Percentiles rank a stretch among this genome's conserved stretches.
Evolutionary conservation across 2,113 vertebrate genomes (phyloP).

Genomic region (Rissa tridactyla): DNA sequence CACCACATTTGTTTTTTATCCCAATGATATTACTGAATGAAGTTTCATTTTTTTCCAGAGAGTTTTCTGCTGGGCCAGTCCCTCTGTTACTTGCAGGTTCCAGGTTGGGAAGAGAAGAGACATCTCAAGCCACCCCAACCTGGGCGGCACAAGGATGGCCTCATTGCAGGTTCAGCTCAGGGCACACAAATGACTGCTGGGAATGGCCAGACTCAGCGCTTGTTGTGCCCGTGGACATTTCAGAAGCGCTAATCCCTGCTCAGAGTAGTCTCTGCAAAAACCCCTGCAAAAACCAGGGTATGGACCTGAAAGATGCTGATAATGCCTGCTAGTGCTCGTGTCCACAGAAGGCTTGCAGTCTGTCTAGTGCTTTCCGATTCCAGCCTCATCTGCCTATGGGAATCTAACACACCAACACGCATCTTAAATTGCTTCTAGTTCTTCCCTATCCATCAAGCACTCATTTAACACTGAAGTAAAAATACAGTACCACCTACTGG

Average conservation of each 20-base stretch:
- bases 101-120: not conserved
- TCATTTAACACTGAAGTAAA: not conserved
- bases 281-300: not conserved
- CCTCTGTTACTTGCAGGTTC: not conserved
- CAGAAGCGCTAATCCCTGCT: not conserved
- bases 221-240: fast-evolving
- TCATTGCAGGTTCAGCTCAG: not conserved
- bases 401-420: not conserved
- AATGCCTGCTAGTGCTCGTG: not conserved
- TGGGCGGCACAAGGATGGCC: not conserved
- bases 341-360: not conserved
- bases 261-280: not conserved
- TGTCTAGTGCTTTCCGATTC: not conserved
- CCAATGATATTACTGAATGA: not conserved
- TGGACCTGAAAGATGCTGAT: not conserved
- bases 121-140: not conserved
- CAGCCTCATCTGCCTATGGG: not conserved
- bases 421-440: not conserved
- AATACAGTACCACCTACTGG: slow-evolving; percentile 45
- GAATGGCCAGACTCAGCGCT: not conserved
- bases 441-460: not conserved
- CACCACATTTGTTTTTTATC: not conserved
- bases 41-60: not conserved
- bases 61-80: not conserved
- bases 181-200: not conserved